phyloP scores from a whole-genome alignment of 1,140 invertebrate genomes.

The Caenorhabditis brenneri region DNA sequence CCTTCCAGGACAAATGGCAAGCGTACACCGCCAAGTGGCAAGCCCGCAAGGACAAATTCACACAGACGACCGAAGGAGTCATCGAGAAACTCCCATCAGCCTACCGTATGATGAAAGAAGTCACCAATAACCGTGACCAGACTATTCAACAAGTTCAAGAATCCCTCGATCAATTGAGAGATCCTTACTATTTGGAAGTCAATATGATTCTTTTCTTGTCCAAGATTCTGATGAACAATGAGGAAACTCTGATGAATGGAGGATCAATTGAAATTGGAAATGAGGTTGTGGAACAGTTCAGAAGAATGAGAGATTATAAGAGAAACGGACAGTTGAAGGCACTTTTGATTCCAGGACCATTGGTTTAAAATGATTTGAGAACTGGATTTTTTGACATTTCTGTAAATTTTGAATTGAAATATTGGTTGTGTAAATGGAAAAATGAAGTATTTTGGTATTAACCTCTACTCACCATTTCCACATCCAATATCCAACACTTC shows the following conservation, averaged over 20 bases:
- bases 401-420: background rate
- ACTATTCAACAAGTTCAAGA: background rate
- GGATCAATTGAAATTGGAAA: background rate
- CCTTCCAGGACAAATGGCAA: constrained; percentile 4
- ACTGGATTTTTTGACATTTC: too few species aligned
- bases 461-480: background rate
- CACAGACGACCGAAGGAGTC: background rate
- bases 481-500: constrained; percentile 31
- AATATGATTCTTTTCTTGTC: background rate
- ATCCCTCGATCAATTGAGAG: background rate
- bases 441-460: too few species aligned
- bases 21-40: background rate
- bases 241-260: background rate
- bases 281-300: background rate
- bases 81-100: constrained; percentile 8
- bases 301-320: constrained; percentile 28
- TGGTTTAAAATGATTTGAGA: background rate
- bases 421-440: background rate
- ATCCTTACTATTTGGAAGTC: background rate
- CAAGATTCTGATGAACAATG: background rate
- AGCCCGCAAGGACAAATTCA: background rate
- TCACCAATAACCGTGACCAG: background rate
- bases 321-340: background rate
- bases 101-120: background rate
- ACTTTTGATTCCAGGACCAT: constrained; percentile 6